These are phyloP conservation scores for Luperina nickerlii DNA, from an alignment of 2,888 invertebrate genomes.

Conservation along the genomic window DNA sequence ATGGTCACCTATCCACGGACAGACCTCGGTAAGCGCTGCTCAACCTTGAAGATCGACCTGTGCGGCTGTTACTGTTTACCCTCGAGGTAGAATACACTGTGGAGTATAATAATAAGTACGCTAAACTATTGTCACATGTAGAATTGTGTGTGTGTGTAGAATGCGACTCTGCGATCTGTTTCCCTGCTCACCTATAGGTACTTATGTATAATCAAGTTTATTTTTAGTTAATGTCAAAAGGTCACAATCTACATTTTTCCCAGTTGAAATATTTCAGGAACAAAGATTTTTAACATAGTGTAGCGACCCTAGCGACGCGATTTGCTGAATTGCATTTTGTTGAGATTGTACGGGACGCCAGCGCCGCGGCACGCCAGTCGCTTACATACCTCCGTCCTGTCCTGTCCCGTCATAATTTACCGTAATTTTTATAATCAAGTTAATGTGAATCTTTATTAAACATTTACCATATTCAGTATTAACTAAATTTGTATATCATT, in stretches of 20 bases:
- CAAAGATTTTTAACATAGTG: background rate
- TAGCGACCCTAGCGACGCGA: too few species aligned
- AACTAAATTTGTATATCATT: too few species aligned
- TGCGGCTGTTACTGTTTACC: background rate
- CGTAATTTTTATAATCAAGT: too few species aligned
- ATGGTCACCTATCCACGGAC: background rate
- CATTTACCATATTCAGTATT: too few species aligned
- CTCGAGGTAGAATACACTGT: background rate
- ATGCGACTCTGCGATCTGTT: slow-evolving; percentile 14
- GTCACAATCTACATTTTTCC: background rate
- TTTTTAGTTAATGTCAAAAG: background rate
- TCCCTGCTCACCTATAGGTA: background rate
- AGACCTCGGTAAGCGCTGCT: background rate
- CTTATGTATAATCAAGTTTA: slow-evolving; percentile 4
- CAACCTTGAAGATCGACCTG: background rate
- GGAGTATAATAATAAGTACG: too few species aligned
- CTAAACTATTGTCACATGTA: background rate
- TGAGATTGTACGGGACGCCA: too few species aligned
- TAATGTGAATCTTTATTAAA: too few species aligned
- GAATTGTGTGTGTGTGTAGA: slow-evolving; percentile 1
- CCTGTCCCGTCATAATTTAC: background rate
- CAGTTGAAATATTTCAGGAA: background rate
- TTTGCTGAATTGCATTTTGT: too few species aligned
- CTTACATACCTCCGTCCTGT: background rate
- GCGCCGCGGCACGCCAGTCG: background rate